Conservation (phyloP, 2,797 vertebrate species). For the Stomatorhinus walkeri region DNA sequence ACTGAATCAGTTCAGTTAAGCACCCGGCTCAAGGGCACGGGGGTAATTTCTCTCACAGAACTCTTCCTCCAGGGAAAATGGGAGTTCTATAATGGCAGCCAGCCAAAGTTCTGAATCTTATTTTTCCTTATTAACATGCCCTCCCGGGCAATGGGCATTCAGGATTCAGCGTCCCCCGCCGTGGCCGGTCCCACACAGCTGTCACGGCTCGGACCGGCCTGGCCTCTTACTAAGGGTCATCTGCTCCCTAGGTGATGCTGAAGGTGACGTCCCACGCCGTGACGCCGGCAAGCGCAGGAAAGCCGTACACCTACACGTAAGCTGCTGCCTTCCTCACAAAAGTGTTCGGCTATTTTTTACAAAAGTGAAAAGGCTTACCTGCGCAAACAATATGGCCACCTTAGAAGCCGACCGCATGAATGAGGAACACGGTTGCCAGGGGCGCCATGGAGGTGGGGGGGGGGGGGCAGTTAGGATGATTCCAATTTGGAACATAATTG, state of each 20-base stretch:
- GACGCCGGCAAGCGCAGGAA: conserved; percentile 22
- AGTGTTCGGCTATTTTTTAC: not conserved
- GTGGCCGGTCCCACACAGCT: not conserved
- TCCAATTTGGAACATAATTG: not conserved
- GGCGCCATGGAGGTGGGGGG: not conserved
- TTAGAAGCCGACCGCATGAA: not conserved
- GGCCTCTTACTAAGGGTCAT: too few species aligned
- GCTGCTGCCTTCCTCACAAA: not conserved
- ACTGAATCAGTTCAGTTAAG: not conserved
- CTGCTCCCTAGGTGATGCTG: conserved; percentile 45
- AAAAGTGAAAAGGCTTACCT: not conserved
- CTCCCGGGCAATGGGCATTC: not conserved
- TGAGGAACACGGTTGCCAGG: not conserved
- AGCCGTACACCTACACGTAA: conserved; percentile 39
- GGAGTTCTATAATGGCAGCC: not conserved
- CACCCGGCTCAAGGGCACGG: not conserved
- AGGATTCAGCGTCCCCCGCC: not conserved
- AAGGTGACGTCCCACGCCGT: conserved; percentile 14
- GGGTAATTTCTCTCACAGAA: not conserved
- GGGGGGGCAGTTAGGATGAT: not conserved
- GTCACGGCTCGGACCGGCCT: not conserved
- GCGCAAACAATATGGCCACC: not conserved
- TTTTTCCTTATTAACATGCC: not conserved
- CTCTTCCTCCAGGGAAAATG: not conserved
- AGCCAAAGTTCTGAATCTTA: not conserved